Evolutionary conservation across 2,113 vertebrate genomes (phyloP).

Genomic region (Pimephales promelas): DNA sequence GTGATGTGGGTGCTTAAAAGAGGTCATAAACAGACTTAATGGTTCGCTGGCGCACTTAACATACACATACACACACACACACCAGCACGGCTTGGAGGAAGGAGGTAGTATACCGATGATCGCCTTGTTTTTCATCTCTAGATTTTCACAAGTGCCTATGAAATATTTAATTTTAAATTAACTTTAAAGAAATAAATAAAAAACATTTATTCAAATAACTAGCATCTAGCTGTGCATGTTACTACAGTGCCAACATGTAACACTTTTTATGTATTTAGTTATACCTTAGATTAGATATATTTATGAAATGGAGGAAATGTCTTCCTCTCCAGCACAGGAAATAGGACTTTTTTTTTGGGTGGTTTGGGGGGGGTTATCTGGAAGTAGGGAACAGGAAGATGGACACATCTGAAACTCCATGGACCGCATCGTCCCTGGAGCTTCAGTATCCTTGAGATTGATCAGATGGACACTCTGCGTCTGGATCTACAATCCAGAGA

Average conservation of each 20-base stretch:
- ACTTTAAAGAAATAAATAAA: not conserved
- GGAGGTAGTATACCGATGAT: conserved; percentile 39
- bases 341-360: conserved; percentile 1
- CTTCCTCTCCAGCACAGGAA: conserved; percentile 37
- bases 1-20: conserved; percentile 37
- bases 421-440: not conserved
- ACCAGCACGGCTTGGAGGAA: conserved; percentile 33
- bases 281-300: conserved; percentile 41
- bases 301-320: conserved; percentile 40
- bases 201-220: conserved; percentile 38
- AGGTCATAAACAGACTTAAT: conserved; percentile 42
- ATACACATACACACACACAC: conserved; percentile 18
- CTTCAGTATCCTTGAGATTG: conserved; percentile 33
- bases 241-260: conserved; percentile 62
- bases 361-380: conserved; percentile 4
- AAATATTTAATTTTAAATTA: conserved; percentile 16
- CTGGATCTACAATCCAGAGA: conserved; percentile 54
- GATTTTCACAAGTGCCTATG: conserved; percentile 52
- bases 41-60: conserved; percentile 32
- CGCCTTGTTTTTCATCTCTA: conserved; percentile 44
- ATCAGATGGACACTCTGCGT: conserved; percentile 40
- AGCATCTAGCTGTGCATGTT: conserved; percentile 68
- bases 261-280: conserved; percentile 53
- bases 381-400: not conserved
- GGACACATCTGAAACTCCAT: conserved; percentile 1